Base-by-base conservation (phyloP, 2,797 vertebrate genomes). In the Nothura maculosa region DNA sequence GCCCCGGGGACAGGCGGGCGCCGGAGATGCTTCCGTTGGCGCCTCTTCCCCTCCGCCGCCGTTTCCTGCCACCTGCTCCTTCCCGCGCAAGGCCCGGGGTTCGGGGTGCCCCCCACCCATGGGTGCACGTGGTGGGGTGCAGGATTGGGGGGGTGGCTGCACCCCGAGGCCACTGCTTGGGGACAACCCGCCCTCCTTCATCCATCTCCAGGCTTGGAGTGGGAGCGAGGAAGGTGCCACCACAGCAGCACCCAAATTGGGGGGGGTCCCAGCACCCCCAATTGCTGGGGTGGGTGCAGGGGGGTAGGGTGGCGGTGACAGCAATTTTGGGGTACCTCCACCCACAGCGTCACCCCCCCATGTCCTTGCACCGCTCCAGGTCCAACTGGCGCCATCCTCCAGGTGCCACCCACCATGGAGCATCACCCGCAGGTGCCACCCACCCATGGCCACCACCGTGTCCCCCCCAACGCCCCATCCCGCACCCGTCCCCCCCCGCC, bases 231-330 rank as follows among this genome's bases (percentile, higher is more conserved):
- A 3, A 36, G 7, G 32, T 61, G 52, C 3, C 1, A 45, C 54
- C 5, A 0, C 2, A 4, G 30, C 15, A 52, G 45, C 3, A 0
- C 54, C 68, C 5, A 1, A 4, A 5, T 32, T 27, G 52, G 28
- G 45, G 69, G 62, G 70, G 55, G 15, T 43, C 42, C 16, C 42
- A 17, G 42, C 14, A 57, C 78, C 64, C 70, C 3, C 1, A 1
- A 12, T 38, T 10, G 8, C 2, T 10, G 3, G 25, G 12, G 32
- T 45, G 50, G 50, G 48, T 28, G 27, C 50, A 16, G 50, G 13
- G 19, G 43, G 5, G 10, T 9, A 45, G 43, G 43, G 43, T 45
- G 43, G 18, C 43, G 12, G 5, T 12, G 5, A 25, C 8, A 11
- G 7, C 7, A 3, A 18, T 83, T 72, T 78, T 45, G 10, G 50